Percentiles rank a stretch among this genome's conserved stretches.
Conservation (phyloP, 2,797 vertebrate species). For the Notamacropus eugenii region DNA sequence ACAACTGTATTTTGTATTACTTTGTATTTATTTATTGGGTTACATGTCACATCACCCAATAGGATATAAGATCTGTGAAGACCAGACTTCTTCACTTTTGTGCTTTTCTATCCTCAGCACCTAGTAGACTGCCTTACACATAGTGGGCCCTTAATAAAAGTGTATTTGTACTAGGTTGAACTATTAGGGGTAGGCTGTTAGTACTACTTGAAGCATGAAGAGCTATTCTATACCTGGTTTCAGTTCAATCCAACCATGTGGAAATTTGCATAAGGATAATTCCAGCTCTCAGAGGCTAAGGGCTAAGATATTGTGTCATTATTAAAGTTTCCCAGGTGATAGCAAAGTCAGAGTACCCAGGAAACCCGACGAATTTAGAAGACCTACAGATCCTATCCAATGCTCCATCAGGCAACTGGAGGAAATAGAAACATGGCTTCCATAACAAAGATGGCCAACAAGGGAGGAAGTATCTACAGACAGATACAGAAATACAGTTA, state of each 20-base stretch:
- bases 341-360: background rate
- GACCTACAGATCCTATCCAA: background rate
- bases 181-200: background rate
- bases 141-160: background rate
- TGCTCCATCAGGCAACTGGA: background rate
- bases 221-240: background rate
- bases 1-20: background rate
- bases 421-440: background rate
- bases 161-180: background rate
- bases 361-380: background rate
- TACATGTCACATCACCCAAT: background rate
- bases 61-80: background rate
- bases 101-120: background rate
- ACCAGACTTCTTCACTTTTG: background rate
- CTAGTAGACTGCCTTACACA: background rate
- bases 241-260: background rate
- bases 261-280: background rate
- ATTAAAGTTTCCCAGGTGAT: background rate
- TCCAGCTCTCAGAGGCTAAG: background rate
- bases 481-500: background rate
- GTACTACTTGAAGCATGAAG: background rate
- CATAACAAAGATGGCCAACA: background rate
- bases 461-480: background rate
- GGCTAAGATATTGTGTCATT: background rate
- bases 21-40: background rate